These are phyloP conservation scores for Chelon auratus DNA, from an alignment of 2,797 vertebrate species.

Conservation along the genomic window DNA sequence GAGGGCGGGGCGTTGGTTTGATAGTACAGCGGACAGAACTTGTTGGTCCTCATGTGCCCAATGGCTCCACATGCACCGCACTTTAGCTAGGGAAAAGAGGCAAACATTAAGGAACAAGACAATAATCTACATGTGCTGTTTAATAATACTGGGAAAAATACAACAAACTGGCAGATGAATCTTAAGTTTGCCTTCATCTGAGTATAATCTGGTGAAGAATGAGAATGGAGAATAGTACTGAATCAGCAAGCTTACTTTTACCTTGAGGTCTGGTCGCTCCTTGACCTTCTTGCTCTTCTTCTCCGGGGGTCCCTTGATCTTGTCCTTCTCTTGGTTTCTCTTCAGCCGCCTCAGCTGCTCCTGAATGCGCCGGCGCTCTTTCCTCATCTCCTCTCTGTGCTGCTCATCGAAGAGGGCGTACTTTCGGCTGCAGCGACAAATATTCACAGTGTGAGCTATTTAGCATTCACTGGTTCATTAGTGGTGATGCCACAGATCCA, in stretches of 20 bases:
- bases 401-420: constrained; percentile 98
- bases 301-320: constrained; percentile 96
- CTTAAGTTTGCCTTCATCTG: neutral
- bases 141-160: neutral
- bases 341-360: constrained; percentile 95
- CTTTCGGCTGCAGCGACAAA: constrained; percentile 87
- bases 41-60: constrained; percentile 99
- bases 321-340: constrained; percentile 98
- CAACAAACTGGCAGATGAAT: neutral
- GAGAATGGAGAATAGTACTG: constrained; percentile 47
- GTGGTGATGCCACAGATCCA: neutral
- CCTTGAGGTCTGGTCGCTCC: constrained; percentile 97
- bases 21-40: constrained; percentile 98
- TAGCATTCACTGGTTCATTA: neutral
- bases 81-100: constrained; percentile 88
- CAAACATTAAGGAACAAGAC: constrained; percentile 70
- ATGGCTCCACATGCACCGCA: constrained; percentile 98
- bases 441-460: neutral
- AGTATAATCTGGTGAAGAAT: constrained; percentile 14
- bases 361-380: constrained; percentile 95
- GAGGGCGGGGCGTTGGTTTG: constrained; percentile 98
- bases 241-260: constrained; percentile 84
- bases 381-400: constrained; percentile 98
- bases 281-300: constrained; percentile 98
- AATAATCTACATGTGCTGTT: neutral